Evolutionary conservation across 1,140 invertebrate species (phyloP), one percentile per base, ranked within the genome.

Genomic region (Hermetia illucens): DNA sequence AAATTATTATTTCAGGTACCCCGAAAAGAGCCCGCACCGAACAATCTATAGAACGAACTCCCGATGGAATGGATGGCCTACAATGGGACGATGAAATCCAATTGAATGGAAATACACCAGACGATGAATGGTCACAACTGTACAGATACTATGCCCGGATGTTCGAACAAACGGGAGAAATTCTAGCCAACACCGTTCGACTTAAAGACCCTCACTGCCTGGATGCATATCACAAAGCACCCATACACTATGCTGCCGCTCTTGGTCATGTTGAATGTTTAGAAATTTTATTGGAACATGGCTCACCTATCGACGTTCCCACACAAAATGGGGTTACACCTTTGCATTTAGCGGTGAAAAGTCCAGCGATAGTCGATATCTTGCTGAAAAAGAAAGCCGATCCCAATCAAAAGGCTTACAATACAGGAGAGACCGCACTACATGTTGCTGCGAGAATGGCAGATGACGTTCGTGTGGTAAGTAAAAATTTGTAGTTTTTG

Each of bases 241-340:
- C 72, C 1, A 40, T 76, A 30, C 73, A 76, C 52, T 75, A 75
- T 58, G 71, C 72, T 16, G 66, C 72, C 19, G 62, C 62, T 31
- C 63, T 64, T 38, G 71, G 68, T 0, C 61, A 69, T 45, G 41
- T 59, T 15, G 67, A 72, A 32, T 66, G 71, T 44, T 58, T 72
- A 1, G 44, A 56, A 12, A 53, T 87, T 44, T 70, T 95, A 15
- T 63, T 96, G 29, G 85, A 92, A 49, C 81, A 91, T 62, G 81
- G 83, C 41, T 88, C 89, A 8, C 77, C 79, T 38, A 72, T 89
- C 21, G 79, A 77, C 44, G 72, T 82, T 12, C 73, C 76, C 9
- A 89, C 86, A 22, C 84, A 82, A 61, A 88, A 87, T 58, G 87
- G 89, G 39, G 89, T 91, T 54, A 89, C 88, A 20, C 85, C 91